A percentile compares a stretch with the other conserved stretches of the same genome.
Conservation (phyloP, 1,140 invertebrate species). For the Ruditapes philippinarum region DNA sequence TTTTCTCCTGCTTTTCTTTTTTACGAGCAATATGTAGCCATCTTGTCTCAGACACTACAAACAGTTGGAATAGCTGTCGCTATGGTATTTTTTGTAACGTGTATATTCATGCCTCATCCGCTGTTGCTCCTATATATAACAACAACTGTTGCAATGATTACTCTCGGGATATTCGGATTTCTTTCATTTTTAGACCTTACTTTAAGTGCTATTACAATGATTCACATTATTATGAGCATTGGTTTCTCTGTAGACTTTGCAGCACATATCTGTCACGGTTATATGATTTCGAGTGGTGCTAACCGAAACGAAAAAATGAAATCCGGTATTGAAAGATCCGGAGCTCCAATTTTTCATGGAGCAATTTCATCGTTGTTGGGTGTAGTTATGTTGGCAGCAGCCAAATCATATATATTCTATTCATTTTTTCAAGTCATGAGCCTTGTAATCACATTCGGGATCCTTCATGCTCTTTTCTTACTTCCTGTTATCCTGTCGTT, state of each 20-base stretch:
- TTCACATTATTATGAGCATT: slow-evolving; percentile 99
- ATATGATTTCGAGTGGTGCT: slow-evolving; percentile 93
- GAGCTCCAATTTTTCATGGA: slow-evolving; percentile 97
- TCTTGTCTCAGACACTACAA: slow-evolving; percentile 96
- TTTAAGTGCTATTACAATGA: slow-evolving; percentile 99
- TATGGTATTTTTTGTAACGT: slow-evolving; percentile 98
- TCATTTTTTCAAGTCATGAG: slow-evolving; percentile 99
- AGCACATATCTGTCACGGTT: slow-evolving; percentile 98
- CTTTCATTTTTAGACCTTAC: slow-evolving; percentile 98
- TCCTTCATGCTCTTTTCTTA: slow-evolving; percentile 37
- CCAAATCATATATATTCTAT: slow-evolving; percentile 98
- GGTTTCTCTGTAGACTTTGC: slow-evolving; percentile 99
- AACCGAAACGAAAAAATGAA: slow-evolving; percentile 90
- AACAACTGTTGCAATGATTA: slow-evolving; percentile 97
- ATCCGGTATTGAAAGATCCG: slow-evolving; percentile 95
- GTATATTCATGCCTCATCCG: slow-evolving; percentile 98
- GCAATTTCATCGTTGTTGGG: slow-evolving; percentile 97
- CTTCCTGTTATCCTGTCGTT: slow-evolving; percentile 44
- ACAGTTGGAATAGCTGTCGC: slow-evolving; percentile 97
- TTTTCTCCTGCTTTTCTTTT: slow-evolving; percentile 80
- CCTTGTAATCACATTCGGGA: slow-evolving; percentile 36
- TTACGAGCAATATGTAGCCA: slow-evolving; percentile 94
- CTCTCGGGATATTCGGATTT: slow-evolving; percentile 98
- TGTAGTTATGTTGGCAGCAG: slow-evolving; percentile 94
- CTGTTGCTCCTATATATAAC: slow-evolving; percentile 97